These are phyloP conservation scores for Acanthaster planci DNA, from an alignment of 35 echinoderm and acorn worm species.

Conservation along the genomic window DNA sequence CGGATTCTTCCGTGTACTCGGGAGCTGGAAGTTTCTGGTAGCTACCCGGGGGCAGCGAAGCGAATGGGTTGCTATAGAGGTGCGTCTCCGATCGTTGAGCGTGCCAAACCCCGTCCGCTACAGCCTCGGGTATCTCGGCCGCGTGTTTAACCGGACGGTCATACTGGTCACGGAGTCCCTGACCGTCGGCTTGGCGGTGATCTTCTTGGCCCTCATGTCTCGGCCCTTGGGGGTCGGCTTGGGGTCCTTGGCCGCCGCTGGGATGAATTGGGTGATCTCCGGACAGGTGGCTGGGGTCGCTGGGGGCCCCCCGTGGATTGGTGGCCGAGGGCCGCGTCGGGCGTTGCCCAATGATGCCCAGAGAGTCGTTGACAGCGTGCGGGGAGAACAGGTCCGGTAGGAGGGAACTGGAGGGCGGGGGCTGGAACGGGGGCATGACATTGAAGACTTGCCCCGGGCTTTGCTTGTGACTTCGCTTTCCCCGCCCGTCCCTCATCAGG, in stretches of 20 bases:
- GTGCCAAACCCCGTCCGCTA: background rate
- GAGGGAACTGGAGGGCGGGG: background rate
- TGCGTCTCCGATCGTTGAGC: background rate
- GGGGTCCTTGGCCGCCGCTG: background rate
- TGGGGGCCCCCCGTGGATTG: background rate
- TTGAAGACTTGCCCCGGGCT: background rate
- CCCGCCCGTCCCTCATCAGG: background rate
- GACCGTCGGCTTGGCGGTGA: background rate
- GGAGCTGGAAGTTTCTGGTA: background rate
- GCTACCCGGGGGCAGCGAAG: background rate
- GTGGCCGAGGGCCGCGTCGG: background rate
- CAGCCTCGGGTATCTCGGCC: background rate
- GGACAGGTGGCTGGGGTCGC: background rate
- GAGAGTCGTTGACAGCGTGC: background rate
- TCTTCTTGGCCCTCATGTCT: background rate
- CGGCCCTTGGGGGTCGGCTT: background rate
- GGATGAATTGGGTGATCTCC: background rate
- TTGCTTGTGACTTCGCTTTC: background rate
- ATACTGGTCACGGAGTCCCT: background rate
- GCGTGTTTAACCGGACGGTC: too few relatives aligned
- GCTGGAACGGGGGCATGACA: conserved; percentile 8
- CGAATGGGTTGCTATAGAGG: background rate
- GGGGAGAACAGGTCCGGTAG: conserved; percentile 13
- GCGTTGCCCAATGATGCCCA: background rate
- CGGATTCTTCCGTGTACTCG: background rate